Evolutionary conservation across 2,888 invertebrate genomes (phyloP).

Genomic region (Plusia festucae): DNA sequence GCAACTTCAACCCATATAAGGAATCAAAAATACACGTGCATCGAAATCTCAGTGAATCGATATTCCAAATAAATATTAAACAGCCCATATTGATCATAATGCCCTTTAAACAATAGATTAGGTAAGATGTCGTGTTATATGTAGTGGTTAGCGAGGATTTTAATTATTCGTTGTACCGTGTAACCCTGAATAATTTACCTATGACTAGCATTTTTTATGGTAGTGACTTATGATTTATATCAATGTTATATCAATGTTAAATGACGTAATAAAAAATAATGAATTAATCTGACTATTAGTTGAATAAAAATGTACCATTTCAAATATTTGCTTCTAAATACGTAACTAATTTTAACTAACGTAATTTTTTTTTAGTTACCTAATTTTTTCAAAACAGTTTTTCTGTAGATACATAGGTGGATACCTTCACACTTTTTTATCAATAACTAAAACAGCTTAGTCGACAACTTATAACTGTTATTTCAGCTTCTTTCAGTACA

Average conservation of each 20-base stretch:
- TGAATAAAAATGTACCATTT: too few species aligned
- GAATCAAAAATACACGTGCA: not conserved
- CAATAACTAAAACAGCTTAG: too few species aligned
- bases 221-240: not conserved
- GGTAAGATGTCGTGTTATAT: constrained; percentile 30
- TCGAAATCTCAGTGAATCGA: not conserved
- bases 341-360: too few species aligned
- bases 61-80: constrained; percentile 56
- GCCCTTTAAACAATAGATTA: constrained; percentile 56
- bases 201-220: constrained; percentile 5
- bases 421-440: too few species aligned
- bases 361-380: too few species aligned
- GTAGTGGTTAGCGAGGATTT: constrained; percentile 11
- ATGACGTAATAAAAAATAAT: not conserved
- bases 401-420: too few species aligned
- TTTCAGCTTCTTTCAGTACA: too few species aligned
- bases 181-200: not conserved
- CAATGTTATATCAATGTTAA: constrained; percentile 2
- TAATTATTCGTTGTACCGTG: constrained; percentile 12
- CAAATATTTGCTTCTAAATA: too few species aligned
- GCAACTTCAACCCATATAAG: not conserved
- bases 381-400: too few species aligned
- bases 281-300: too few species aligned
- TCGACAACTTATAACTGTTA: too few species aligned
- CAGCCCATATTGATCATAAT: constrained; percentile 46